A percentile compares a stretch with the other conserved stretches of the same genome.
These are phyloP conservation scores for Bombus superbus DNA, from an alignment of 1,140 invertebrate species.

Conservation along the genomic window DNA sequence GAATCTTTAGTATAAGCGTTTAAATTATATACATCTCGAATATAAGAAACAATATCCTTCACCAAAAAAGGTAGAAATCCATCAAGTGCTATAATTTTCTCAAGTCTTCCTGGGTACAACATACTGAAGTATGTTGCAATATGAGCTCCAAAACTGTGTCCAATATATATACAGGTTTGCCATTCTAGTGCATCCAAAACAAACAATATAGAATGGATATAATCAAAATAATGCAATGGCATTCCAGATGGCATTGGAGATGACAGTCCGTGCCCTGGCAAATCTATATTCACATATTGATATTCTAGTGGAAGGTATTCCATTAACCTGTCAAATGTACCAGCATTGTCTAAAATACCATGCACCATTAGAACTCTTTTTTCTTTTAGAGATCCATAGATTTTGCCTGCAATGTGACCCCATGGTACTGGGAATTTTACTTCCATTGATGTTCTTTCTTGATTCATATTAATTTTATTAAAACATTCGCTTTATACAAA, in stretches of 20 bases:
- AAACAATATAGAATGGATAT: conserved; percentile 81
- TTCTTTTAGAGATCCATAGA: conserved; percentile 84
- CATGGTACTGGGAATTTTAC: conserved; percentile 70
- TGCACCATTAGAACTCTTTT: conserved; percentile 85
- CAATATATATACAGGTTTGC: conserved; percentile 83
- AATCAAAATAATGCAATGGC: conserved; percentile 80
- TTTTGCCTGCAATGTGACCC: conserved; percentile 84
- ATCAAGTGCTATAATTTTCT: conserved; percentile 84
- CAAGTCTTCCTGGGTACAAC: conserved; percentile 82
- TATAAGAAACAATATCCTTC: conserved; percentile 66
- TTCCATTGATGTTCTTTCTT: conserved; percentile 40
- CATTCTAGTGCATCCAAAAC: conserved; percentile 85
- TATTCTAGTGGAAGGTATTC: conserved; percentile 83
- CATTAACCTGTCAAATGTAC: conserved; percentile 86
- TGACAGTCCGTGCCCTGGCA: conserved; percentile 88
- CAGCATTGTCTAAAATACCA: conserved; percentile 86
- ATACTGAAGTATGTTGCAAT: conserved; percentile 79
- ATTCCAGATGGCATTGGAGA: conserved; percentile 84
- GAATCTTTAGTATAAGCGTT: background rate
- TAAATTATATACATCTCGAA: conserved; percentile 70
- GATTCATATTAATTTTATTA: conserved; percentile 2
- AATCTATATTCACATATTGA: conserved; percentile 86
- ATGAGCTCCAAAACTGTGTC: conserved; percentile 85
- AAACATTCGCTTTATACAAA: background rate
- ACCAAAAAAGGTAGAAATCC: conserved; percentile 74